Conservation (phyloP, 2,797 vertebrate genomes). For the Thripadectes ignobilis region DNA sequence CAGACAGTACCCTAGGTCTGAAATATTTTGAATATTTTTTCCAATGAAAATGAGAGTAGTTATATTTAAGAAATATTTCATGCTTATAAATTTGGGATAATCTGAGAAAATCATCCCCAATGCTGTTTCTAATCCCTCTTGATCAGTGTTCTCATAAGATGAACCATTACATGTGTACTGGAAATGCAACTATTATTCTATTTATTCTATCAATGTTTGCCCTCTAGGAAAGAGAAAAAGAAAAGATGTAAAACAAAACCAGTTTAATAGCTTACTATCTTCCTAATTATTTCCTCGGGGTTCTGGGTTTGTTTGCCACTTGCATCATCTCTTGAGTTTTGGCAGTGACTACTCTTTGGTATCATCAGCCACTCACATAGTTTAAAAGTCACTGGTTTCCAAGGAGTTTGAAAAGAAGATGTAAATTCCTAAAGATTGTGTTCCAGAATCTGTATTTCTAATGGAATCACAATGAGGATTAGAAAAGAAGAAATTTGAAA, state of each 20-base stretch:
- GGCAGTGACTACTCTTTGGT: conserved; percentile 6
- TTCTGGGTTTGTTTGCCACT: conserved; percentile 65
- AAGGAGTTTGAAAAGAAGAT: background rate
- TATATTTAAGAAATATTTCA: conserved; percentile 81
- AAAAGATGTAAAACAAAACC: background rate
- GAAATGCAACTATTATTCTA: background rate
- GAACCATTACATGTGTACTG: conserved; percentile 85
- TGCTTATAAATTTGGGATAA: conserved; percentile 80
- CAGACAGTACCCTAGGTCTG: conserved; percentile 78
- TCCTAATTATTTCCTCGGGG: conserved; percentile 82
- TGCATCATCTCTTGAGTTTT: conserved; percentile 72
- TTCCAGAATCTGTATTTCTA: background rate
- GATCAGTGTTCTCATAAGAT: conserved; percentile 76
- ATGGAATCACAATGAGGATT: background rate
- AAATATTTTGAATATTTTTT: conserved; percentile 80
- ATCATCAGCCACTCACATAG: background rate
- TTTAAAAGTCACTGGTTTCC: background rate
- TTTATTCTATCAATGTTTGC: background rate
- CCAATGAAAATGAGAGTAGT: conserved; percentile 81
- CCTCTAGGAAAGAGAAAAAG: background rate
- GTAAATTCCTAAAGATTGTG: background rate
- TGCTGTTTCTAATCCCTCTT: conserved; percentile 71
- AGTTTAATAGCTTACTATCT: conserved; percentile 77
- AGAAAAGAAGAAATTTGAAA: background rate
- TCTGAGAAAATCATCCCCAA: conserved; percentile 89